Evolutionary conservation across 2,113 vertebrate species (phyloP).

Genomic region (Neolamprologus sp.): DNA sequence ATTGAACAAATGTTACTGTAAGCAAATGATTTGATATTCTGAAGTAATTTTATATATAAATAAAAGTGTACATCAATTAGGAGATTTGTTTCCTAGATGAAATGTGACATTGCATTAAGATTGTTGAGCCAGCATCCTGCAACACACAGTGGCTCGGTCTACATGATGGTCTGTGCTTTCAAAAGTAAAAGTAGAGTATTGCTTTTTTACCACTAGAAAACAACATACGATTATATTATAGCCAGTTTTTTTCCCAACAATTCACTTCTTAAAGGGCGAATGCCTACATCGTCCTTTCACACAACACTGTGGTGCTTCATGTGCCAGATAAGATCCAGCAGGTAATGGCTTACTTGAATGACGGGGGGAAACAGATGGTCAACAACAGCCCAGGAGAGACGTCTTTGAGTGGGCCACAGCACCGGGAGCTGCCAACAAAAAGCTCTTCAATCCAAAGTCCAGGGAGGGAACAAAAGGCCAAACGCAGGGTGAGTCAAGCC

Average conservation of each 20-base stretch:
- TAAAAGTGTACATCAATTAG: not conserved
- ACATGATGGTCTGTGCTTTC: not conserved
- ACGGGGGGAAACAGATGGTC: slow-evolving; percentile 52
- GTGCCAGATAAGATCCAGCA: not conserved
- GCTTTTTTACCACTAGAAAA: not conserved
- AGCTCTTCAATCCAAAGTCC: slow-evolving; percentile 33
- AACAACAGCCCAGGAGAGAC: slow-evolving; percentile 32
- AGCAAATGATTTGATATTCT: not conserved
- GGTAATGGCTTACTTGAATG: slow-evolving; percentile 9
- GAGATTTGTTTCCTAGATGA: not conserved
- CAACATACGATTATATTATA: not conserved
- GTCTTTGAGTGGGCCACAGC: slow-evolving; percentile 33
- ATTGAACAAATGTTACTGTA: not conserved
- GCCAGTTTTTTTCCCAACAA: not conserved
- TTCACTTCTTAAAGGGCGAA: not conserved
- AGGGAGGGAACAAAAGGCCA: slow-evolving; percentile 46
- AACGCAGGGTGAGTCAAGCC: slow-evolving; percentile 25
- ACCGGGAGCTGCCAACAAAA: slow-evolving; percentile 52
- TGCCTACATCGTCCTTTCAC: not conserved
- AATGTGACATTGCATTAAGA: not conserved
- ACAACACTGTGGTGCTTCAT: not conserved
- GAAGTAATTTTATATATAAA: not conserved
- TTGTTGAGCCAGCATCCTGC: not conserved
- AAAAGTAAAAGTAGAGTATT: not conserved
- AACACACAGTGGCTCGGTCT: not conserved